phyloP scores from a whole-genome alignment of 2,888 invertebrate genomes.

The Ophion slaviceki region DNA sequence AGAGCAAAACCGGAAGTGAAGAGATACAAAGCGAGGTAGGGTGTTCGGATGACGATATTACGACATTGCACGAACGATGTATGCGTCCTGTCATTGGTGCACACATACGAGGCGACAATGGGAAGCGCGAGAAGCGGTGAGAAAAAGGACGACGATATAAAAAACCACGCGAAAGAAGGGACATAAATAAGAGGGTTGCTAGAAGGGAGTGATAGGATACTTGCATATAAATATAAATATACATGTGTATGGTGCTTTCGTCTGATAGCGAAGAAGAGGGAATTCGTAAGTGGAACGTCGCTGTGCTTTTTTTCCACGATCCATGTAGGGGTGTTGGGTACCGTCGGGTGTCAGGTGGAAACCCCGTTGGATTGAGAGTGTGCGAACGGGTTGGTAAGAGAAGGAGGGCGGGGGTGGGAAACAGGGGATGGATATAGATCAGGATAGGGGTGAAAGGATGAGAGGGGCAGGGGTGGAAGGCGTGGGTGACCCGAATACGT shows the following conservation, averaged over 20 bases:
- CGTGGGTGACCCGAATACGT: slow-evolving; percentile 81
- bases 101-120: neutral
- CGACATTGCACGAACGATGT: neutral
- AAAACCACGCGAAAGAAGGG: slow-evolving; percentile 2
- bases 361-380: slow-evolving; percentile 54
- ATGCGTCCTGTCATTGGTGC: neutral
- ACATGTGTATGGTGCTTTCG: slow-evolving; percentile 29
- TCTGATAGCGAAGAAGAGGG: slow-evolving; percentile 25
- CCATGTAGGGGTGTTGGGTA: neutral
- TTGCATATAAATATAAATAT: slow-evolving; percentile 10
- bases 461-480: slow-evolving; percentile 63
- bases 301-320: slow-evolving; percentile 1
- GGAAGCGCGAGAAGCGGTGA: neutral
- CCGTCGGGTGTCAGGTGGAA: slow-evolving; percentile 59
- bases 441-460: slow-evolving; percentile 58
- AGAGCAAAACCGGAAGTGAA: too few relatives aligned
- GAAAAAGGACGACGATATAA: neutral
- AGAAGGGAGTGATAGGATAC: slow-evolving; percentile 16
- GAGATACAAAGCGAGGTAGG: neutral
- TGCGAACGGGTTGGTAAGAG: slow-evolving; percentile 50
- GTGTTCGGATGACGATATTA: slow-evolving; percentile 4
- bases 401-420: slow-evolving; percentile 46
- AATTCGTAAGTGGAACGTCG: slow-evolving; percentile 22
- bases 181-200: slow-evolving; percentile 2
- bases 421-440: slow-evolving; percentile 64